phyloP scores from a whole-genome alignment of 2,113 vertebrate species.

The Ahaetulla prasina region DNA sequence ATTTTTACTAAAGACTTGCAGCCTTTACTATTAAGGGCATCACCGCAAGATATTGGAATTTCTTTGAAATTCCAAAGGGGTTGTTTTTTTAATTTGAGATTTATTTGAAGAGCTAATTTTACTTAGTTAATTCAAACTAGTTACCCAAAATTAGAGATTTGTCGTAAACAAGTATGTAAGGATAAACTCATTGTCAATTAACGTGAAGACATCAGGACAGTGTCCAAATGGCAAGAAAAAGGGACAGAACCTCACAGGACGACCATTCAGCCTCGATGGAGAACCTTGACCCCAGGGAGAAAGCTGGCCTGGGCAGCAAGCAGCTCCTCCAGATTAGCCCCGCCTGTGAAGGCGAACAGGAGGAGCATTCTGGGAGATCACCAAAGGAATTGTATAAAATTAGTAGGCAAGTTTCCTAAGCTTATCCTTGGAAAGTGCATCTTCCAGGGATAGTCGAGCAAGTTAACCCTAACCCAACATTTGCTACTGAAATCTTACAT shows the following conservation, averaged over 20 bases:
- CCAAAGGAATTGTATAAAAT: conserved; percentile 52
- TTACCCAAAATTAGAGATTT: no score
- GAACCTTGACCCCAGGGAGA: background rate
- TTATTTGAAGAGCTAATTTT: background rate
- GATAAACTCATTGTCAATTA: background rate
- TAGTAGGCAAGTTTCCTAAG: background rate
- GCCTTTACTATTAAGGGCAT: background rate
- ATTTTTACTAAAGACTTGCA: background rate
- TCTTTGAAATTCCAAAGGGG: background rate
- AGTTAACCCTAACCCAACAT: background rate
- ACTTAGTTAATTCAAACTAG: background rate
- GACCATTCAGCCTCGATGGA: background rate
- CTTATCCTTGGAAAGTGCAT: background rate
- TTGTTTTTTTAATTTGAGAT: background rate
- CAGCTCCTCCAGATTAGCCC: no score
- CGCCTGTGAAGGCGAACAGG: conserved; percentile 80
- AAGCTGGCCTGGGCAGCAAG: background rate
- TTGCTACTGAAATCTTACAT: background rate
- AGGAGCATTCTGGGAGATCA: conserved; percentile 69
- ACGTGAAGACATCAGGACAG: background rate
- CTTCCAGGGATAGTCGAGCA: background rate
- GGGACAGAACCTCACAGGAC: no score
- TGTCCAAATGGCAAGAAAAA: no score
- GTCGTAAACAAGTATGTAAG: background rate
- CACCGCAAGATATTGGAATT: background rate